These are phyloP conservation scores for Allobates femoralis DNA, from an alignment of 2,797 vertebrate genomes.

Conservation along the genomic window DNA sequence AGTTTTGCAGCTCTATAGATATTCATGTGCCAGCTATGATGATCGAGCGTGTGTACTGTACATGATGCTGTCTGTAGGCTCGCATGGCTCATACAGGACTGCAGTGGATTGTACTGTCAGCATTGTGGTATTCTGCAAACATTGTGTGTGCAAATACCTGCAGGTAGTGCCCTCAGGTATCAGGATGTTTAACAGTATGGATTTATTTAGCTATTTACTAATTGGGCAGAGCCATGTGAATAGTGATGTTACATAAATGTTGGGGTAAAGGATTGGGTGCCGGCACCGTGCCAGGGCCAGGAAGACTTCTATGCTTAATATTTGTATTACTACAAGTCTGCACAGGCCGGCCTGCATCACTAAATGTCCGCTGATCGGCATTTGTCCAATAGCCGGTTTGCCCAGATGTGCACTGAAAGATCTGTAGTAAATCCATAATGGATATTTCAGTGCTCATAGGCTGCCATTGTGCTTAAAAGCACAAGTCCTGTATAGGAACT, in stretches of 20 bases:
- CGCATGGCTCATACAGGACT: background rate
- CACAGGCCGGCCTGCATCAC: no score
- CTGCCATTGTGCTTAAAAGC: no score
- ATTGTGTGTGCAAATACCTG: background rate
- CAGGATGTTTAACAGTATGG: background rate
- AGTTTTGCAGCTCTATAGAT: background rate
- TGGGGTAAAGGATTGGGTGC: background rate
- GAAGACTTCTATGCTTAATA: background rate
- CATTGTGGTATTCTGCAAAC: background rate
- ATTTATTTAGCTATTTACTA: background rate
- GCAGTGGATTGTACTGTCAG: background rate
- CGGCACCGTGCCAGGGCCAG: background rate
- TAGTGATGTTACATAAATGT: background rate
- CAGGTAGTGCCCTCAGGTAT: background rate
- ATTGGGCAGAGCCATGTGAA: background rate
- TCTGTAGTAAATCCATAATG: no score
- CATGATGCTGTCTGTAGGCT: no score
- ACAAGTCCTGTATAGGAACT: no score
- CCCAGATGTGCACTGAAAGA: no score
- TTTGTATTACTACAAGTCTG: background rate
- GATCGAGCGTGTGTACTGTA: background rate
- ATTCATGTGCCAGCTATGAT: background rate
- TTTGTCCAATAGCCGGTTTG: no score
- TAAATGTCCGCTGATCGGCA: no score
- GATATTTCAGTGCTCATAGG: no score